Evolutionary conservation across 2,888 invertebrate genomes (phyloP).

Genomic region (Macrophya alboannulata): DNA sequence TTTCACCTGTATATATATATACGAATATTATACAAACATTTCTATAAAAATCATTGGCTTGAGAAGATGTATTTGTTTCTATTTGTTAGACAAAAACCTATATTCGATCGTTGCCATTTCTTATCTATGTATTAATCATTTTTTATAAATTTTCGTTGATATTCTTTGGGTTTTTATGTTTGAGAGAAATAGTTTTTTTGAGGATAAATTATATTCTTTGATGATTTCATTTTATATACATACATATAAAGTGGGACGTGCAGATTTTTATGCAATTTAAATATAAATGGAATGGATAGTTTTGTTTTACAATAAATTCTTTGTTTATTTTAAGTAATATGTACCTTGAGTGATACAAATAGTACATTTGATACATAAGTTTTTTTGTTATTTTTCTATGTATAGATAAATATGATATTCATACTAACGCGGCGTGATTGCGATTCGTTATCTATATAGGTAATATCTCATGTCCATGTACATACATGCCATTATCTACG

Average conservation of each 20-base stretch:
- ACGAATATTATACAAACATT: constrained; percentile 62
- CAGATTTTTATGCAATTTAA: not conserved
- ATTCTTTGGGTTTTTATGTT: not conserved
- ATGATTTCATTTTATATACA: not conserved
- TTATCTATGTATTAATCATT: not conserved
- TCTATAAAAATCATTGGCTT: constrained; percentile 57
- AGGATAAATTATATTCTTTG: not conserved
- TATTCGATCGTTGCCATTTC: not conserved
- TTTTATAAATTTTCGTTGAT: not conserved
- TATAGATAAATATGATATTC: constrained; percentile 60
- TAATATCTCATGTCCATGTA: not conserved
- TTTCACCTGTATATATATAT: constrained; percentile 61
- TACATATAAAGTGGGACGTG: not conserved
- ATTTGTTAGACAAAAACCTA: not conserved
- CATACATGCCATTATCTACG: not conserved
- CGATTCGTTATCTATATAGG: constrained; percentile 19
- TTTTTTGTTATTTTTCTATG: constrained; percentile 60
- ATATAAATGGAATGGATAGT: not conserved
- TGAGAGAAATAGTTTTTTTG: not conserved
- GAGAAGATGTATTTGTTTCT: not conserved
- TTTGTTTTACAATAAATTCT: constrained; percentile 67
- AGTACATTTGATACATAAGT: constrained; percentile 57
- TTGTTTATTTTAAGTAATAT: constrained; percentile 67
- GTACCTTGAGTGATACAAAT: constrained; percentile 68
- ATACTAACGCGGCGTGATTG: constrained; percentile 44